Evolutionary conservation across 2,797 vertebrate genomes (phyloP).

Genomic region (Sciurus vulgaris): DNA sequence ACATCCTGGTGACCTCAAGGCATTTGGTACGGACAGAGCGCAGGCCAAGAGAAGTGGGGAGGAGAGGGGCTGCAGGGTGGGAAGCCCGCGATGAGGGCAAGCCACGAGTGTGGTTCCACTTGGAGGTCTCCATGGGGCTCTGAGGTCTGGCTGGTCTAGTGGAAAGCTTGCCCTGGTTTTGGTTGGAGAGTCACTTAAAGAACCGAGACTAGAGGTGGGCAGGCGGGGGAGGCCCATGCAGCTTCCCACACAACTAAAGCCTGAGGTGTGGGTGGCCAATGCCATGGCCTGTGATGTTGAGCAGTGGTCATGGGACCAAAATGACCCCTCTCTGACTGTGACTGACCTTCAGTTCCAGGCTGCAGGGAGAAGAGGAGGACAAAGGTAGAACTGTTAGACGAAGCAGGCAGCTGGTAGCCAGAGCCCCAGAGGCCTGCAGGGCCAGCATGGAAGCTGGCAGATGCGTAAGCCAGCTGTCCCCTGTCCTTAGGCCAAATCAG

Average conservation of each 20-base stretch:
- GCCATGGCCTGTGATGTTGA: accelerated
- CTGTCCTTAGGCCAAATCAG: not conserved
- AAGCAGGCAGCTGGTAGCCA: not conserved
- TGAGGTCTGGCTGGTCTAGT: not conserved
- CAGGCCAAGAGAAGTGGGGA: accelerated
- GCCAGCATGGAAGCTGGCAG: not conserved
- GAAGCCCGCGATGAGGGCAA: not conserved
- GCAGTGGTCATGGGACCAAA: accelerated
- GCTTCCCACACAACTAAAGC: not conserved
- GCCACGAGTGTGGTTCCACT: too few species aligned
- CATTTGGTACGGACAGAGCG: not conserved
- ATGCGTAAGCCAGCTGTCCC: not conserved
- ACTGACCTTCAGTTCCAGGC: constrained; percentile 34
- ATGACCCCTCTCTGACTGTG: not conserved
- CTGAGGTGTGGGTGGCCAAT: not conserved
- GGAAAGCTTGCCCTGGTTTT: not conserved
- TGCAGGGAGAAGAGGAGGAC: not conserved
- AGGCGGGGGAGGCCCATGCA: not conserved
- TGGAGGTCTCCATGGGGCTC: not conserved
- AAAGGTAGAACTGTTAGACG: not conserved
- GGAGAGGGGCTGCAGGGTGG: accelerated
- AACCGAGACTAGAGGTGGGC: not conserved
- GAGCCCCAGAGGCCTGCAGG: not conserved
- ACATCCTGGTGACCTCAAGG: not conserved
- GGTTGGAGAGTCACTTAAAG: not conserved